Percentiles rank a stretch among this genome's conserved stretches.
Conservation (phyloP, 2,797 vertebrate species). For the Nyctibius grandis region DNA sequence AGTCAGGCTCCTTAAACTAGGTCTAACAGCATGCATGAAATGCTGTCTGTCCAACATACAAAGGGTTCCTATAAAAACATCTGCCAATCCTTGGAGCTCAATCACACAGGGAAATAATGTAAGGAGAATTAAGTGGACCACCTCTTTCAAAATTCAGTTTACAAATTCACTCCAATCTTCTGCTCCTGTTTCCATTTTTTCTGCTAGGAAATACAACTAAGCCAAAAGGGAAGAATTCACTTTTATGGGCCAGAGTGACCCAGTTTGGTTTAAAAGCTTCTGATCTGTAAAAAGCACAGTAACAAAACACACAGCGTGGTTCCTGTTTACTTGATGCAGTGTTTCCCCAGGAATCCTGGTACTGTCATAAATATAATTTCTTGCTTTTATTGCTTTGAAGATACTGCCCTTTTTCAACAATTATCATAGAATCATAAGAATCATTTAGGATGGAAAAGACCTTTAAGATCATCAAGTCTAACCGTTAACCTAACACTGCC, state of each 20-base stretch:
- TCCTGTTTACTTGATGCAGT: constrained; percentile 2
- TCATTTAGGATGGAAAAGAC: too few relatives aligned
- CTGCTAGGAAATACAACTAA: background rate
- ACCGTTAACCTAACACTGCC: too few relatives aligned
- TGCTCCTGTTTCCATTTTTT: background rate
- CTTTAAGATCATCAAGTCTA: too few relatives aligned
- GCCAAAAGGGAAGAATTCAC: background rate
- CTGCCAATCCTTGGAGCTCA: background rate
- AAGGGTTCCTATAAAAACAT: background rate
- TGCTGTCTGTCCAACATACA: background rate
- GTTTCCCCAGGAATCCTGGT: background rate
- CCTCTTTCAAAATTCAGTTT: background rate
- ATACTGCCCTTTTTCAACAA: background rate
- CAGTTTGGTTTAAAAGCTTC: background rate
- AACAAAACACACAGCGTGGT: background rate
- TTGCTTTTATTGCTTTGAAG: background rate
- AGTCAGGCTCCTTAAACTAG: background rate
- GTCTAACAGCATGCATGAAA: background rate
- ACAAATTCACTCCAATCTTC: background rate
- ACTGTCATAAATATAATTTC: background rate
- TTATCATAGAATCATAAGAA: background rate
- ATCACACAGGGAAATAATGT: background rate
- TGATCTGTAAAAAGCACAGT: background rate
- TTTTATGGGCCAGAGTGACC: background rate
- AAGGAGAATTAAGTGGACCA: background rate